Evolutionary conservation across 2,888 invertebrate species (phyloP), one percentile per base, ranked within the genome.

Genomic region (Morpho helenor): DNA sequence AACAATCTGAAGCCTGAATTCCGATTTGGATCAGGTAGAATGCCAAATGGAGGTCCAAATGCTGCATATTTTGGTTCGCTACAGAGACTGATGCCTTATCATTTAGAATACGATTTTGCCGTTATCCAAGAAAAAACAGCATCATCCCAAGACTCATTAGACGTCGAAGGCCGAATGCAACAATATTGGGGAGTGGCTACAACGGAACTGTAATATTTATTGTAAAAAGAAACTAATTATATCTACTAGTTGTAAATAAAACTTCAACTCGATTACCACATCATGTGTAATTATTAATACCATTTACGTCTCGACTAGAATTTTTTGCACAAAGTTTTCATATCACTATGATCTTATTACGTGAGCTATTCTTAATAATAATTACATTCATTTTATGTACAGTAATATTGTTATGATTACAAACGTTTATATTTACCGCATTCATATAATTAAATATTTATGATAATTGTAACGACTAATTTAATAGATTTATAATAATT

Each of bases 101-200:
- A 90, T 66, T 91, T 96, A 72, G 96, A 96, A 74, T 96, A 96
- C 72, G 96, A 96, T 80, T 96, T 96, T 79, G 94, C 95, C 45
- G 94, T 95, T 39, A 96, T 96, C 78, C 95, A 96, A 75, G 96
- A 96, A 76, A 92, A 96, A 68, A 91, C 93, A 43, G 92, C 93
- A 47, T 91, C 91, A 57, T 85, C 86, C 53, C 91, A 94, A 68
- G 96, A 96, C 73, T 96, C 96, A 0, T 82, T 95, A 64, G 96
- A 96, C 73, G 93, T 95, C 63, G 96, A 96, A 74, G 93, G 93
- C 56, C 92, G 97, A 56, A 96, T 97, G 95, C 95, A 96, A 69
- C 96, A 96, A 72, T 97, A 97, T 82, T 97, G 97, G 97, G 96
- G 96, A 53, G 96, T 97, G 49, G 96, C 96, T 9, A 96, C 96